phyloP scores from a whole-genome alignment of 2,797 vertebrate species.

The Scomberomorus guttatus region DNA sequence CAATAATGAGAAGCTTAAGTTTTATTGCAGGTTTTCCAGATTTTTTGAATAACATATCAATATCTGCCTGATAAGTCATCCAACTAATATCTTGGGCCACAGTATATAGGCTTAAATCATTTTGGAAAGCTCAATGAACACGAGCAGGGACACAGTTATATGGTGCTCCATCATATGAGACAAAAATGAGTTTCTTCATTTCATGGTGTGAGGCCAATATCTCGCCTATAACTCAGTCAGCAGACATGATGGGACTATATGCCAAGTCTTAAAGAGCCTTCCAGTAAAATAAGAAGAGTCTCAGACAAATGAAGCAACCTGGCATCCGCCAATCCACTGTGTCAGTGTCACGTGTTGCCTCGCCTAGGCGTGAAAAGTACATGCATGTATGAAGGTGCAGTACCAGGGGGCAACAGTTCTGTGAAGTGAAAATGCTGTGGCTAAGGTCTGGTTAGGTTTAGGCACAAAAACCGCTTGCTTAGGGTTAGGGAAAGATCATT shows the following conservation, averaged over 20 bases:
- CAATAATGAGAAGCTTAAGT: neutral
- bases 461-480: too few relatives aligned
- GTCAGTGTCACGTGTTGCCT: too few relatives aligned
- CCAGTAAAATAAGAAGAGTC: neutral
- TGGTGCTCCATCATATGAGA: slow-evolving; percentile 3
- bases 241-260: neutral
- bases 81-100: neutral
- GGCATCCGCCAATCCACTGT: too few relatives aligned
- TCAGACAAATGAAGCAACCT: neutral
- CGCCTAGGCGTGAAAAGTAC: too few relatives aligned
- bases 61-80: neutral
- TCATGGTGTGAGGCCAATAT: neutral
- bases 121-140: neutral
- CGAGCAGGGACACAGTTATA: neutral
- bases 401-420: too few relatives aligned
- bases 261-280: neutral
- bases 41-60: neutral
- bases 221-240: slow-evolving; percentile 1
- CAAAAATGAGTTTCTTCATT: slow-evolving; percentile 3
- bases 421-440: too few relatives aligned
- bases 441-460: too few relatives aligned
- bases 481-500: too few relatives aligned
- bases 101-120: neutral
- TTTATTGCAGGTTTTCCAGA: neutral
- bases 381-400: too few relatives aligned